Percentiles rank a stretch among this genome's conserved stretches.
Conservation (phyloP, 2,797 vertebrate genomes). For the Crypturellus tataupa region DNA sequence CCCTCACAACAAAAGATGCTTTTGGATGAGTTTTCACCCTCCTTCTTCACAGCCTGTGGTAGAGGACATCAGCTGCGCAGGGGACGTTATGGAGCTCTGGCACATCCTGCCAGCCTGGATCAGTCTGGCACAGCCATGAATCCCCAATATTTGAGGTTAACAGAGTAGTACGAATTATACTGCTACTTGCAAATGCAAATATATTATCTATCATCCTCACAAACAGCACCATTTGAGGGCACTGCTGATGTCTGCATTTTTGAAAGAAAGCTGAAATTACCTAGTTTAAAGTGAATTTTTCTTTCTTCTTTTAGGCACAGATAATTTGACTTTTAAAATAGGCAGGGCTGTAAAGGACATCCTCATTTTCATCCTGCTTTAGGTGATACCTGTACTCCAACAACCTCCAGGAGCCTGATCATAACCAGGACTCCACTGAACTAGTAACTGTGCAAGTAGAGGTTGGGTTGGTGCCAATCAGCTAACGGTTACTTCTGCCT, state of each 20-base stretch:
- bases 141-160: neutral
- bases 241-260: neutral
- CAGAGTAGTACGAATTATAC: neutral
- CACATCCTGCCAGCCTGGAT: neutral
- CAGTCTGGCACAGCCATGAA: neutral
- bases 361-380: neutral
- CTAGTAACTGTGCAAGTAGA: neutral
- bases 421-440: neutral
- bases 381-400: neutral
- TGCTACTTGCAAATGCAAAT: neutral
- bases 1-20: fast-evolving
- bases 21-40: neutral
- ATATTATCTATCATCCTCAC: neutral
- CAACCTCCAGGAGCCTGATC: neutral
- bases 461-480: neutral
- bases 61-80: fast-evolving
- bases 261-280: conserved; percentile 3
- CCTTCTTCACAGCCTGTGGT: neutral
- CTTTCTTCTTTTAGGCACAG: neutral
- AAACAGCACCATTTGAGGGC: neutral
- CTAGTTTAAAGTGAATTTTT: neutral
- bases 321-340: neutral
- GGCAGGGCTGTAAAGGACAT: neutral
- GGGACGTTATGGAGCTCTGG: neutral
- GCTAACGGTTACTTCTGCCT: conserved; percentile 41